Conservation (phyloP, 1,140 invertebrate genomes). For the Archivesica marissinica region DNA sequence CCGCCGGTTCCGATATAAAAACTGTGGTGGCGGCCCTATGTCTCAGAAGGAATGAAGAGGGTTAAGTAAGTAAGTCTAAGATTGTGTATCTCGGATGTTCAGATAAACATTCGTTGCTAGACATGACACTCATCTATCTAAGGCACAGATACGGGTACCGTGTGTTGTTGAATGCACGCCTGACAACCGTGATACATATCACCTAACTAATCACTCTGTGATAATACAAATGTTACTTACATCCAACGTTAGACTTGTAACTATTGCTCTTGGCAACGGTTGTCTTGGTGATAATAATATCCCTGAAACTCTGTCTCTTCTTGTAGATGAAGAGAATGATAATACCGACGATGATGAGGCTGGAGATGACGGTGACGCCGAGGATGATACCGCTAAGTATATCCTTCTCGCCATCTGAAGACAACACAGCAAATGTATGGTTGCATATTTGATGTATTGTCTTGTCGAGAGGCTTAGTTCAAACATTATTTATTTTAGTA, state of each 20-base stretch:
- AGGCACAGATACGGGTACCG: too few species aligned
- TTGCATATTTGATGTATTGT: neutral
- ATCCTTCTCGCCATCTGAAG: slow-evolving; percentile 66
- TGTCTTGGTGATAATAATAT: slow-evolving; percentile 80
- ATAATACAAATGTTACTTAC: slow-evolving; percentile 65
- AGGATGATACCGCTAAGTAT: slow-evolving; percentile 72
- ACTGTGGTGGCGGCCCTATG: too few species aligned
- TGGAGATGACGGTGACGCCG: slow-evolving; percentile 67
- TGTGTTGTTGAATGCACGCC: too few species aligned
- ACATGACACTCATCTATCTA: neutral
- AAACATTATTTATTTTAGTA: too few species aligned
- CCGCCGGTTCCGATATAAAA: too few species aligned
- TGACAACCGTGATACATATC: too few species aligned
- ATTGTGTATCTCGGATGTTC: too few species aligned
- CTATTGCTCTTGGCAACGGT: slow-evolving; percentile 81
- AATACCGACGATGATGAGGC: slow-evolving; percentile 68
- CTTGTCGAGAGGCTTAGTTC: too few species aligned
- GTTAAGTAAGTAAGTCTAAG: too few species aligned
- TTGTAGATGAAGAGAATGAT: slow-evolving; percentile 79
- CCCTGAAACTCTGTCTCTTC: slow-evolving; percentile 79
- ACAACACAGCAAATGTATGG: neutral
- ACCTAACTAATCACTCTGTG: too few species aligned
- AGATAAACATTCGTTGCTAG: too few species aligned
- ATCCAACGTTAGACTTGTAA: slow-evolving; percentile 82
- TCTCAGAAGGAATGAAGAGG: too few species aligned